Percentiles rank a stretch among this genome's conserved stretches.
Evolutionary conservation across 2,797 vertebrate genomes (phyloP).

Genomic region (Notoglanidium macrostoma): DNA sequence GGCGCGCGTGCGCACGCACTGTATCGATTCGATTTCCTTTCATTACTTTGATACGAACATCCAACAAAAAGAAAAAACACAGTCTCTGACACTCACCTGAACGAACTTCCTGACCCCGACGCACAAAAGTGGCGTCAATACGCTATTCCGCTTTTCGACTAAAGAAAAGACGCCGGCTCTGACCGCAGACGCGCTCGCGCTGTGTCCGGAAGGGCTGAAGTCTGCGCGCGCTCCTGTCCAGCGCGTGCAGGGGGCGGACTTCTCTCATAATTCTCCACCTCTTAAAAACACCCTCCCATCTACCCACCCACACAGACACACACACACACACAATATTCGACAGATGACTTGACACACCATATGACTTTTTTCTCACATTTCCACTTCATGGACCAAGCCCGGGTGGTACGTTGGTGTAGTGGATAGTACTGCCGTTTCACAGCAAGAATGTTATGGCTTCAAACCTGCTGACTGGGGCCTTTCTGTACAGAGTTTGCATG

Average conservation of each 20-base stretch:
- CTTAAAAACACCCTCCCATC: background rate
- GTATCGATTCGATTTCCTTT: background rate
- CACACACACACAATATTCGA: background rate
- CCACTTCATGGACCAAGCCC: background rate
- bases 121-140: background rate
- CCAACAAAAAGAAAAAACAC: background rate
- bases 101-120: conserved; percentile 15
- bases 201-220: conserved; percentile 62
- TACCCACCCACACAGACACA: background rate
- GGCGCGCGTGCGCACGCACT: background rate
- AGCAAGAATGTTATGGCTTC: no score
- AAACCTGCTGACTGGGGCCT: no score
- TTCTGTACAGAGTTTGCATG: no score
- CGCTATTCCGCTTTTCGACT: conserved; percentile 11
- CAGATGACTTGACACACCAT: background rate
- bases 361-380: no score
- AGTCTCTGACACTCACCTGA: conserved; percentile 1
- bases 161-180: background rate
- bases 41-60: background rate
- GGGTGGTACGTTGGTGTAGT: no score
- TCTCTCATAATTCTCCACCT: conserved; percentile 22
- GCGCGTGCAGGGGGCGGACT: conserved; percentile 29
- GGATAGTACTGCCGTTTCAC: no score
- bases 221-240: conserved; percentile 57
- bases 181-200: conserved; percentile 46